Evolutionary conservation across 2,888 invertebrate genomes (phyloP).

Genomic region (Amblyteles armatorius): DNA sequence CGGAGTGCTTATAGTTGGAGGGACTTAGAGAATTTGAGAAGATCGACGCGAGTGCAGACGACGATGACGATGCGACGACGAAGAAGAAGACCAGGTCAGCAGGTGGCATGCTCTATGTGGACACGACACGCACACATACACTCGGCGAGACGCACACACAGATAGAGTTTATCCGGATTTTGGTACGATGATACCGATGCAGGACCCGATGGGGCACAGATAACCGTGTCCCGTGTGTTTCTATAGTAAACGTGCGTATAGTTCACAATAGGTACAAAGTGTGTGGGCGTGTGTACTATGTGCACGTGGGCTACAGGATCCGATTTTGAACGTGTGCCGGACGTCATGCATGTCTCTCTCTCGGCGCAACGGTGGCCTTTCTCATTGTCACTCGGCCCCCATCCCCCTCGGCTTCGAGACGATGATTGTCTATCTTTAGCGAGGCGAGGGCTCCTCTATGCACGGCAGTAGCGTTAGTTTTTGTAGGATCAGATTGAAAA

Average conservation of each 20-base stretch:
- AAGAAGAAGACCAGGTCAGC: conserved; percentile 45
- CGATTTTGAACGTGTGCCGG: conserved; percentile 32
- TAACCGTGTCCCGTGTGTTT: conserved; percentile 17
- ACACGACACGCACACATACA: conserved; percentile 62
- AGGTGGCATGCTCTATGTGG: conserved; percentile 80
- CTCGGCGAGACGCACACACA: conserved; percentile 46
- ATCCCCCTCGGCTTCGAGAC: neutral
- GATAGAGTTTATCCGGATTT: conserved; percentile 6
- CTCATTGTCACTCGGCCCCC: conserved; percentile 16
- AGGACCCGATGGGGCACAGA: neutral
- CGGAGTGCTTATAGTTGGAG: neutral
- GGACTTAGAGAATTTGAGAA: neutral
- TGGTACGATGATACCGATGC: neutral
- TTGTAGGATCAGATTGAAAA: neutral
- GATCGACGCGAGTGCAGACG: conserved; percentile 26
- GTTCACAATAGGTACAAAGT: conserved; percentile 24
- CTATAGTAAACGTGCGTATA: conserved; percentile 18
- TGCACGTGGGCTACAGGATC: conserved; percentile 24
- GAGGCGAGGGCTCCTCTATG: neutral
- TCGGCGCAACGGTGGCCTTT: neutral
- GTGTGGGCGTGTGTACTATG: conserved; percentile 32
- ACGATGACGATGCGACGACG: conserved; percentile 40
- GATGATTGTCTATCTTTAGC: neutral
- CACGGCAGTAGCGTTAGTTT: neutral
- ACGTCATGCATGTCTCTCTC: conserved; percentile 30